Evolutionary conservation across 2,797 vertebrate species (phyloP).

Genomic region (Muscicapa striata): DNA sequence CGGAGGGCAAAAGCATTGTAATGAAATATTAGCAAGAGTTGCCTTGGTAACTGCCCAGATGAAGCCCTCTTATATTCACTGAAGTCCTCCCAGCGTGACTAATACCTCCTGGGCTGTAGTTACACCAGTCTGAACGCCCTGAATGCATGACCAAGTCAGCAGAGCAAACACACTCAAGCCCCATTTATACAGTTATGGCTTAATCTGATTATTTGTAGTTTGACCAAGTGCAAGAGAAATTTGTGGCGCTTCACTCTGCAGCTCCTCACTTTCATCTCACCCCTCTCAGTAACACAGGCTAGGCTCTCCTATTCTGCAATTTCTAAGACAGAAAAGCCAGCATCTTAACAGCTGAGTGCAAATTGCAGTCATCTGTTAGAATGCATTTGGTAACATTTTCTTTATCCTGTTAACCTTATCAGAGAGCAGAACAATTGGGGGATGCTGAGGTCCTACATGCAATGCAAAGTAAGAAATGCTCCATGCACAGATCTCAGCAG

Average conservation of each 20-base stretch:
- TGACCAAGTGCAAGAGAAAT: conserved; percentile 18
- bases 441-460: background rate
- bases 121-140: conserved; percentile 40
- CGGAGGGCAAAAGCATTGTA: conserved; percentile 42
- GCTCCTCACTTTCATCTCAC: conserved; percentile 15
- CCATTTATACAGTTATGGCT: conserved; percentile 65
- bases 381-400: conserved; percentile 11
- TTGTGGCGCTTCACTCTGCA: background rate
- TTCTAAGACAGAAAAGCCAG: background rate
- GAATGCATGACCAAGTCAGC: conserved; percentile 65
- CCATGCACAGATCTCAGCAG: too few relatives aligned
- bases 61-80: conserved; percentile 69
- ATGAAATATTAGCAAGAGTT: conserved; percentile 74
- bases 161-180: conserved; percentile 60
- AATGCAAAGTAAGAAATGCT: background rate
- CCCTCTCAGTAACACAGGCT: background rate
- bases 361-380: conserved; percentile 29
- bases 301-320: background rate
- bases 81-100: conserved; percentile 60
- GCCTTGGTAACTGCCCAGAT: conserved; percentile 74
- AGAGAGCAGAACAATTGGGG: background rate
- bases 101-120: conserved; percentile 59
- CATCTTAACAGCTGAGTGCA: conserved; percentile 21
- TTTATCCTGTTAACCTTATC: conserved; percentile 32
- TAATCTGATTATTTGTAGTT: conserved; percentile 65